Percentiles rank a stretch among this genome's conserved stretches.
These are phyloP conservation scores for Calidris pugnax DNA, from an alignment of 2,113 vertebrate genomes.

Conservation along the genomic window DNA sequence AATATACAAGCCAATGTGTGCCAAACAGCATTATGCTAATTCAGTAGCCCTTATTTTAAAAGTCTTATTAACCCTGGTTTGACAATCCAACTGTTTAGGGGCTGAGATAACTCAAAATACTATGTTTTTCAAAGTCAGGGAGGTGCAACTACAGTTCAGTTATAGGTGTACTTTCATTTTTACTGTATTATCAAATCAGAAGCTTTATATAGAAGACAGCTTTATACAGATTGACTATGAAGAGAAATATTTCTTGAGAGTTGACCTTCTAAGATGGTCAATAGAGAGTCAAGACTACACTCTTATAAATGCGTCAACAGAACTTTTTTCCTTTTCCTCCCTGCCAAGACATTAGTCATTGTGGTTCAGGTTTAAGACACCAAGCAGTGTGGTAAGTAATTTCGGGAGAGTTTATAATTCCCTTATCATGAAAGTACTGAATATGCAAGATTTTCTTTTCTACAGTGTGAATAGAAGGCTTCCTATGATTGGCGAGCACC, in stretches of 20 bases:
- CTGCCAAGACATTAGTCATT: neutral
- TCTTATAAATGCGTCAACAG: neutral
- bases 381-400: neutral
- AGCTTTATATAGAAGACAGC: neutral
- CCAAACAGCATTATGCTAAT: neutral
- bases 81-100: neutral
- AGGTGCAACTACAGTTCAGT: neutral
- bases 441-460: neutral
- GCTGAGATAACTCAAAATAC: neutral
- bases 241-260: neutral
- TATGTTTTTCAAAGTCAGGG: neutral
- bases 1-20: neutral
- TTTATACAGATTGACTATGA: neutral
- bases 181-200: neutral
- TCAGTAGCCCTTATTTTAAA: neutral
- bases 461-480: neutral
- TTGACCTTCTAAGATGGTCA: neutral
- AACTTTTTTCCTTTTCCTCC: neutral
- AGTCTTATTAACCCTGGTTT: neutral
- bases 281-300: neutral
- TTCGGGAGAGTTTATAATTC: neutral
- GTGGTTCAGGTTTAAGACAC: neutral
- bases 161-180: neutral
- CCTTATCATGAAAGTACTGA: neutral
- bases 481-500: neutral